Evolutionary conservation across 2,888 invertebrate species (phyloP), one percentile per base, ranked within the genome.

Genomic region (Drosophila mimetica): DNA sequence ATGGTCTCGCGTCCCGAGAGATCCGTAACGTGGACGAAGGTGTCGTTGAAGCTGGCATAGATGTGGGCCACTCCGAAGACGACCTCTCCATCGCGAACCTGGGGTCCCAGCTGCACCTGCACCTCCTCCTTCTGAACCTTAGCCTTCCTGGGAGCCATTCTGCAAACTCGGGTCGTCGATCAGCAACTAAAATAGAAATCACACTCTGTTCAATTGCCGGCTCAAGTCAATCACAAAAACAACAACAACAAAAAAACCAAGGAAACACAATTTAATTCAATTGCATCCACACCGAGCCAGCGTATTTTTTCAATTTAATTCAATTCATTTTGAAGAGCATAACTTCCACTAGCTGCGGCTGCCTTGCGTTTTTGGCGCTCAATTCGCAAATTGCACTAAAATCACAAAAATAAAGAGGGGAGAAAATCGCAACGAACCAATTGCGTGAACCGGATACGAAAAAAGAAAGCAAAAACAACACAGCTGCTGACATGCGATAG

Each of bases 41-140:
- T 99, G 92, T 99, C 99, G 91, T 99, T 99, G 94, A 99, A 99
- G 86, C 98, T 99, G 80, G 99, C 99, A 91, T 97, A 99, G 90
- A 99, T 99, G 93, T 99, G 99, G 70, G 99, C 99, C 14, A 99
- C 99, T 67, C 99, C 99, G 91, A 99, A 99, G 69, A 99, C 98
- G 87, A 96, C 96, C 93, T 99, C 99, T 78, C 99, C 99, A 91
- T 98, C 98, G 83, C 97, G 95, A 52, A 98, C 98, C 93, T 98
- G 98, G 52, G 98, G 98, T 75, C 98, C 98, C 74, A 99, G 95
- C 28, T 97, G 96, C 57, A 98, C 97, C 92, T 98, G 98, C 76
- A 98, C 98, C 93, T 99, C 98, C 92, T 98, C 98, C 93, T 98
- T 98, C 88, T 96, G 96, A 89, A 95, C 95, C 95, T 99, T 99